A percentile compares a stretch with the other conserved stretches of the same genome.
These are phyloP conservation scores for Coranthus polyacanthus DNA, from an alignment of 2,797 vertebrate genomes.

Conservation along the genomic window DNA sequence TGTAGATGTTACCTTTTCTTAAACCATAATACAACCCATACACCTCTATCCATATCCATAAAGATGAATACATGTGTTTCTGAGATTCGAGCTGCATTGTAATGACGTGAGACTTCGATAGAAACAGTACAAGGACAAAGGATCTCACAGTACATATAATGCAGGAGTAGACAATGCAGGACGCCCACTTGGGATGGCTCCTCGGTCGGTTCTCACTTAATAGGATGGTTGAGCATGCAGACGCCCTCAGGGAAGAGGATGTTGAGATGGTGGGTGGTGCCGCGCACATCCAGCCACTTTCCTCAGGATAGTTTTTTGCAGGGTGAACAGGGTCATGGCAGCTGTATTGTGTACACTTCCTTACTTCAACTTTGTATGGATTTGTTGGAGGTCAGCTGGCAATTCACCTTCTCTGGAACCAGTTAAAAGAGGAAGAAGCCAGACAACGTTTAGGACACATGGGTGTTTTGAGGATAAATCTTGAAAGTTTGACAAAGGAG, in stretches of 20 bases:
- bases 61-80: too few species aligned
- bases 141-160: conserved; percentile 38
- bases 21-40: neutral
- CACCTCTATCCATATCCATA: too few species aligned
- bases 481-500: neutral
- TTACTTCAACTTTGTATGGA: neutral
- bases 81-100: conserved; percentile 16
- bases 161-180: conserved; percentile 45
- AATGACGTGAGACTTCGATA: conserved; percentile 41
- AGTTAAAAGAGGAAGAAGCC: conserved; percentile 11
- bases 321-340: conserved; percentile 10
- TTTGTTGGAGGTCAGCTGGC: conserved; percentile 14
- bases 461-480: conserved; percentile 6
- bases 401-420: conserved; percentile 30
- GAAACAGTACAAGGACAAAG: conserved; percentile 60
- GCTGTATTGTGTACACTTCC: conserved; percentile 24
- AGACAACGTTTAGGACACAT: neutral
- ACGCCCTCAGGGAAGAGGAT: conserved; percentile 52
- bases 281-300: conserved; percentile 40
- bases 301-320: conserved; percentile 20
- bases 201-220: conserved; percentile 54
- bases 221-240: conserved; percentile 59
- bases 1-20: neutral
- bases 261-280: conserved; percentile 57
- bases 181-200: conserved; percentile 52